Conservation (phyloP, 1,140 invertebrate genomes). For the Trichoplusia ni region DNA sequence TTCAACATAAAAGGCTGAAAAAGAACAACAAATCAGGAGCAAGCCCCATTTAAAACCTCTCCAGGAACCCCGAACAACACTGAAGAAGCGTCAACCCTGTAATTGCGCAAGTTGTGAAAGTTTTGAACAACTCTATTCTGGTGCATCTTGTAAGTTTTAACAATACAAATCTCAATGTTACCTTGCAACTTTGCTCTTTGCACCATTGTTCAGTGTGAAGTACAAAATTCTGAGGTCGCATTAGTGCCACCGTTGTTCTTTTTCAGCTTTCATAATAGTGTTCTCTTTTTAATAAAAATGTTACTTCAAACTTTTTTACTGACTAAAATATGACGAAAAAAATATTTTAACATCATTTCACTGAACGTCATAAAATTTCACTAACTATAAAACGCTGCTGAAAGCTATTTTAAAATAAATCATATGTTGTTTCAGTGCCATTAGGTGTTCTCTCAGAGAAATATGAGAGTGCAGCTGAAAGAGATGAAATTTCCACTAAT, state of each 20-base stretch:
- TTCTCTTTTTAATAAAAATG: too few relatives aligned
- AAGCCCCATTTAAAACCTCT: not conserved
- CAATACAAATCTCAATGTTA: constrained; percentile 27
- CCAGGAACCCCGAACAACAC: constrained; percentile 1
- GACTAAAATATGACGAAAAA: too few relatives aligned
- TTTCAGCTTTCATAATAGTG: too few relatives aligned
- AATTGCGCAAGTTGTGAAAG: constrained; percentile 7
- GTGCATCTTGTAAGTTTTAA: constrained; percentile 23
- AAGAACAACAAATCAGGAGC: constrained; percentile 7
- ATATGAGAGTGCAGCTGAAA: constrained; percentile 87
- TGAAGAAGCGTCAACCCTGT: not conserved
- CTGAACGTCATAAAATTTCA: too few relatives aligned
- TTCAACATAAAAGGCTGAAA: too few relatives aligned
- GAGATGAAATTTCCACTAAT: constrained; percentile 82
- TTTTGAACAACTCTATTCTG: constrained; percentile 12
- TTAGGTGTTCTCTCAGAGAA: constrained; percentile 90
- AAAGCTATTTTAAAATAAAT: too few relatives aligned
- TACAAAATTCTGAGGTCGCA: not conserved
- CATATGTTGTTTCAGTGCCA: constrained; percentile 84
- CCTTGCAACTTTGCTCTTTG: constrained; percentile 20
- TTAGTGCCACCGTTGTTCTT: constrained; percentile 1
- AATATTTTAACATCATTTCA: too few relatives aligned
- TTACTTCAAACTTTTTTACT: too few relatives aligned
- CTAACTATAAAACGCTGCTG: not conserved
- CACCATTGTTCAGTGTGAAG: constrained; percentile 5